A percentile compares a stretch with the other conserved stretches of the same genome.
Evolutionary conservation across 2,797 vertebrate genomes (phyloP).

Genomic region (Miichthys miiuy): DNA sequence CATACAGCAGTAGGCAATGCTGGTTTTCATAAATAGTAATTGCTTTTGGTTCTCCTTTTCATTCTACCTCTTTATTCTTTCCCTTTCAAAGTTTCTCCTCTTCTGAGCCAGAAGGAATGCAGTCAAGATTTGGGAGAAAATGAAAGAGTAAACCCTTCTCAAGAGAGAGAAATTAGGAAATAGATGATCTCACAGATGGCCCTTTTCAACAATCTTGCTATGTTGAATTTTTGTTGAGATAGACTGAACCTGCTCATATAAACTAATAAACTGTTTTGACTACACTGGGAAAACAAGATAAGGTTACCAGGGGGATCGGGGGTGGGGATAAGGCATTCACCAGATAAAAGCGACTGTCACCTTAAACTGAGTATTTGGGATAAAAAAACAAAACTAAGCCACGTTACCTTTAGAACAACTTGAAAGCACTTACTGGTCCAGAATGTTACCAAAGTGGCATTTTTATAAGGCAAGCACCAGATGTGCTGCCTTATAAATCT

Average conservation of each 20-base stretch:
- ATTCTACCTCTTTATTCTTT: conserved; percentile 1
- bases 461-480: conserved; percentile 79
- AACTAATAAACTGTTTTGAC: conserved; percentile 61
- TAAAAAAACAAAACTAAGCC: conserved; percentile 51
- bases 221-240: conserved; percentile 37
- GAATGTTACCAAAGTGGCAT: conserved; percentile 76
- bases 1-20: conserved; percentile 44
- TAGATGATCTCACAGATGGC: conserved; percentile 53
- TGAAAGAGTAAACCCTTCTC: conserved; percentile 44
- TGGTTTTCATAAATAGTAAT: conserved; percentile 61
- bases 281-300: conserved; percentile 60
- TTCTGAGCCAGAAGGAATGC: conserved; percentile 32
- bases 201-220: conserved; percentile 41
- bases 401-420: conserved; percentile 50
- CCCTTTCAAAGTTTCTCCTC: conserved; percentile 7
- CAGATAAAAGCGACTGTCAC: conserved; percentile 39
- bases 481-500: conserved; percentile 82
- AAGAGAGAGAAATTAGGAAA: conserved; percentile 51
- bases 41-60: conserved; percentile 3
- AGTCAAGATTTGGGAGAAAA: conserved; percentile 45
- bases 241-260: conserved; percentile 32
- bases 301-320: conserved; percentile 49
- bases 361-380: conserved; percentile 17
- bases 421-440: conserved; percentile 62
- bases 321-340: conserved; percentile 36